A percentile compares a stretch with the other conserved stretches of the same genome.
Evolutionary conservation across 2,797 vertebrate species (phyloP).

Genomic region (Moxostoma hubbsi): DNA sequence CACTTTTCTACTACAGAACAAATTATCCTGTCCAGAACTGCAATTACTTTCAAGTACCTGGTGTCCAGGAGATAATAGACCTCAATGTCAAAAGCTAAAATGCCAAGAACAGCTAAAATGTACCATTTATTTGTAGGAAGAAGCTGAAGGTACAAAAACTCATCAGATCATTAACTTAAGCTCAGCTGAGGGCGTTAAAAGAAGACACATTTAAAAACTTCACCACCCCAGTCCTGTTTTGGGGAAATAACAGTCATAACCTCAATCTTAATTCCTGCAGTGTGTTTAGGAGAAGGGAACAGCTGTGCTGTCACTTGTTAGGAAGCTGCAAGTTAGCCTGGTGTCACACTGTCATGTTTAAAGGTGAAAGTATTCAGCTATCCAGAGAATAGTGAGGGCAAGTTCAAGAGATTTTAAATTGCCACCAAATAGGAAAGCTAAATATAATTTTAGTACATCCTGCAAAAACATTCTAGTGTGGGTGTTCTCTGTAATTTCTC

Average conservation of each 20-base stretch:
- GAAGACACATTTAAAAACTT: conserved; percentile 62
- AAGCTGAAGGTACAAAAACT: conserved; percentile 43
- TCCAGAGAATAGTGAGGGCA: conserved; percentile 6
- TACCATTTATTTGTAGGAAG: conserved; percentile 35
- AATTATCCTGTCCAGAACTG: conserved; percentile 59
- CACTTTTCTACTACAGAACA: conserved; percentile 56
- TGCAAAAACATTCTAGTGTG: neutral
- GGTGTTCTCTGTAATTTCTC: neutral
- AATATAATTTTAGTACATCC: neutral
- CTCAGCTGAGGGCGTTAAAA: conserved; percentile 59
- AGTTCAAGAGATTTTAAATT: neutral
- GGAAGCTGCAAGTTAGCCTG: conserved; percentile 28
- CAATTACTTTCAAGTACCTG: conserved; percentile 64
- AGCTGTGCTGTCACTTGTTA: conserved; percentile 60
- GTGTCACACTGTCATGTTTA: conserved; percentile 30
- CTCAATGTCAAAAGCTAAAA: conserved; percentile 50
- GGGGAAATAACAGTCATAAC: conserved; percentile 66
- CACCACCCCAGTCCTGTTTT: conserved; percentile 44
- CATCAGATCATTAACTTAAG: conserved; percentile 26
- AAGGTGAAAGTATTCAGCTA: conserved; percentile 13
- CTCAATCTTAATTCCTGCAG: conserved; percentile 72
- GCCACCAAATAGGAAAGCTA: conserved; percentile 1
- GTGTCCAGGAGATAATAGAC: conserved; percentile 67
- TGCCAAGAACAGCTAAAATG: conserved; percentile 42
- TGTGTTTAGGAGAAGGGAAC: conserved; percentile 68